A percentile compares a stretch with the other conserved stretches of the same genome.
These are phyloP conservation scores for Rhinolophus ferrumequinum DNA, from an alignment of 2,113 vertebrate genomes.

Conservation along the genomic window DNA sequence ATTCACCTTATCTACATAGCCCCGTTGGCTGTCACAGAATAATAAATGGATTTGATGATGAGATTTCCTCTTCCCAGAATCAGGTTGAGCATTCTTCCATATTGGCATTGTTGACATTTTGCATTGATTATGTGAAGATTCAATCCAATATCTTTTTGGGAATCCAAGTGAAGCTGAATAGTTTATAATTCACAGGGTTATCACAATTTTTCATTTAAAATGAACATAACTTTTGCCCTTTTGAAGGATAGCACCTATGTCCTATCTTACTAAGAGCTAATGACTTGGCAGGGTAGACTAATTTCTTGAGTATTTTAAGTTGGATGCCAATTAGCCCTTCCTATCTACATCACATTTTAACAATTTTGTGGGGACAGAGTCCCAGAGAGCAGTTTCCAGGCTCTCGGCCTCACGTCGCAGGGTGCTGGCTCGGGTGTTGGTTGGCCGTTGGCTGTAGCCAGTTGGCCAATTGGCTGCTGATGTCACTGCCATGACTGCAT, in stretches of 20 bases:
- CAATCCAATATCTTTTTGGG: neutral
- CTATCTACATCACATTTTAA: neutral
- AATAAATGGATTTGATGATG: neutral
- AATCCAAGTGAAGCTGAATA: conserved; percentile 4
- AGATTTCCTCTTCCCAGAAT: neutral
- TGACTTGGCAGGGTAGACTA: neutral
- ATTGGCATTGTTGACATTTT: neutral
- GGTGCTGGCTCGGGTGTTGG: too few relatives aligned
- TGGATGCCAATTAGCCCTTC: neutral
- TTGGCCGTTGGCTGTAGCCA: too few relatives aligned
- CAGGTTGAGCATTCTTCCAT: neutral
- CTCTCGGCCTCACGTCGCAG: too few relatives aligned
- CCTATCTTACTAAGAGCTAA: conserved; percentile 14
- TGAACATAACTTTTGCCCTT: conserved; percentile 44
- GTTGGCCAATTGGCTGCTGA: too few relatives aligned
- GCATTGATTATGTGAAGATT: neutral
- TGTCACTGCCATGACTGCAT: too few relatives aligned
- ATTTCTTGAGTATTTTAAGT: conserved; percentile 43
- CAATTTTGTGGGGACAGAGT: neutral
- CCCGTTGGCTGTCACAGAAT: neutral
- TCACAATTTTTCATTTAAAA: conserved; percentile 53
- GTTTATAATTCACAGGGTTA: neutral
- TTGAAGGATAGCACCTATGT: neutral
- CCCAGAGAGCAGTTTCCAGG: too few relatives aligned
- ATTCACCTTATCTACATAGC: neutral